phyloP scores from a whole-genome alignment of 1,140 invertebrate species.

The Ridgeia piscesae region DNA sequence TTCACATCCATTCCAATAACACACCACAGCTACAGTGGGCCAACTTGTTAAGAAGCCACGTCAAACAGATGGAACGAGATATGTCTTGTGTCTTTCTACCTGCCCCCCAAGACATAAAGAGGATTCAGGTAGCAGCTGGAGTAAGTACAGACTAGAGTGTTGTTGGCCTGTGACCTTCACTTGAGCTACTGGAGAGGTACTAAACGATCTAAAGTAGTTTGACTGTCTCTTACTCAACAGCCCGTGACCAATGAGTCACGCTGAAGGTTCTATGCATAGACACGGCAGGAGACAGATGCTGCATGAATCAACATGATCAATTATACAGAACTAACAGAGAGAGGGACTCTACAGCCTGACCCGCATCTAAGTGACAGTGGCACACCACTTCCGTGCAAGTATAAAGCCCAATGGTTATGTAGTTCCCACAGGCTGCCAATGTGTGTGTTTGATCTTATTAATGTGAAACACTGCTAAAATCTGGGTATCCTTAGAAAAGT shows the following conservation, averaged over 20 bases:
- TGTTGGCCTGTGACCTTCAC: too few species aligned
- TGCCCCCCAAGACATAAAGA: too few species aligned
- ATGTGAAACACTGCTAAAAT: neutral
- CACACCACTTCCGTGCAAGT: neutral
- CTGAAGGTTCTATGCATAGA: neutral
- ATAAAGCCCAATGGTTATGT: neutral
- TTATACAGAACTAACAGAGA: neutral
- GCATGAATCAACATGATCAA: neutral
- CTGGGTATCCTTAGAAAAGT: too few species aligned
- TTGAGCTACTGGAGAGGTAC: too few species aligned
- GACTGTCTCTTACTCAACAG: neutral
- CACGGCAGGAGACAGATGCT: neutral
- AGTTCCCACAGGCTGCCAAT: neutral
- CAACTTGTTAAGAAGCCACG: too few species aligned
- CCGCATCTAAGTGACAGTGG: neutral
- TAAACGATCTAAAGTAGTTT: neutral
- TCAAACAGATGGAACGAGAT: too few species aligned
- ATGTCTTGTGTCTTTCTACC: too few species aligned
- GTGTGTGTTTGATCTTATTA: neutral
- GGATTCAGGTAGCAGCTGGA: too few species aligned
- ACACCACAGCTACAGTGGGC: too few species aligned
- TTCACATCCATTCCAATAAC: too few species aligned
- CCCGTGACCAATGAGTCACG: neutral
- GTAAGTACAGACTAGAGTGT: too few species aligned
- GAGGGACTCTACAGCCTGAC: neutral